Conservation (phyloP, 2,888 invertebrate genomes). For the Mythimna pallens region DNA sequence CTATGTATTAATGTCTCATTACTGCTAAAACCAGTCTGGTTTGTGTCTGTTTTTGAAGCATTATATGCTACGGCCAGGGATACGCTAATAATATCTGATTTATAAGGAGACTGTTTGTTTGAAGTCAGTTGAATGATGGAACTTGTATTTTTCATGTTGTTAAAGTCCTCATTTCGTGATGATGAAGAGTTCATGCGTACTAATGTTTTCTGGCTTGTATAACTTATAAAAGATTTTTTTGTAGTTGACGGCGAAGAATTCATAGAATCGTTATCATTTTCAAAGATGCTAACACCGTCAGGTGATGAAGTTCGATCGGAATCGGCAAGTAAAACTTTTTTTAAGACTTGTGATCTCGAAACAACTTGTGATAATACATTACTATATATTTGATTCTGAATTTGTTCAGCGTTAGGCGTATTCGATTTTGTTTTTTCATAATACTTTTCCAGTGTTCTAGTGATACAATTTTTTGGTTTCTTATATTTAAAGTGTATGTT, state of each 20-base stretch:
- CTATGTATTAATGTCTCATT: constrained; percentile 58
- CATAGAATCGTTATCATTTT: constrained; percentile 58
- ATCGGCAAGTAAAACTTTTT: constrained; percentile 71
- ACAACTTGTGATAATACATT: constrained; percentile 68
- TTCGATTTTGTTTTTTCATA: constrained; percentile 65
- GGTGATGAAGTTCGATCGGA: constrained; percentile 38
- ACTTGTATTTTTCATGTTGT: constrained; percentile 48
- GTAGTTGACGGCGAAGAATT: constrained; percentile 62
- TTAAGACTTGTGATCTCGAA: constrained; percentile 69
- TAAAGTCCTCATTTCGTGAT: constrained; percentile 54
- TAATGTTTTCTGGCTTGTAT: constrained; percentile 75
- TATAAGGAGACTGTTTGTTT: constrained; percentile 62
- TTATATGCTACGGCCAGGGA: constrained; percentile 75
- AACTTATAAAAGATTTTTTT: constrained; percentile 66
- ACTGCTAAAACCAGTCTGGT: constrained; percentile 50
- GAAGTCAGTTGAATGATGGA: constrained; percentile 59
- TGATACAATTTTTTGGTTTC: constrained; percentile 55
- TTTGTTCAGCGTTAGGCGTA: constrained; percentile 52
- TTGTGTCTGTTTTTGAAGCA: constrained; percentile 17
- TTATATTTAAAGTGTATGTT: constrained; percentile 73
- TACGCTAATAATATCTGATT: constrained; percentile 74
- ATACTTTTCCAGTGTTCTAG: constrained; percentile 65
- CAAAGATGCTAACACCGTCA: constrained; percentile 32
- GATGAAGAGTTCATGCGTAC: constrained; percentile 63
- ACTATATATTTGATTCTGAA: constrained; percentile 63